Evolutionary conservation across 1,140 invertebrate genomes (phyloP).

Genomic region (Drosophila takahashii): DNA sequence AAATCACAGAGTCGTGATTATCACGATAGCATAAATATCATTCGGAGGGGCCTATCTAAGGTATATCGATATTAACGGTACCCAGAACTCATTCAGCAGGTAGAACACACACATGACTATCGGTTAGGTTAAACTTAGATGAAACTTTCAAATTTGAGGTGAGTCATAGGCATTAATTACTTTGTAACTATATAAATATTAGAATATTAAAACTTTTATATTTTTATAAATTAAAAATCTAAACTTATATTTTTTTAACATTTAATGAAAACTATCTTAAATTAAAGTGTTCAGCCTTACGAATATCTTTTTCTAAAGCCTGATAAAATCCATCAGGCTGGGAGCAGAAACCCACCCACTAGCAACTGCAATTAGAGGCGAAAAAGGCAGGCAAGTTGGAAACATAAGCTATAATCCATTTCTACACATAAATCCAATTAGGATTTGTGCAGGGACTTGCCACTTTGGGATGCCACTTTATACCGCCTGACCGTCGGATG

Average conservation of each 20-base stretch:
- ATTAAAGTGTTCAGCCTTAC: not conserved
- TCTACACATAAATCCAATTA: slow-evolving; percentile 83
- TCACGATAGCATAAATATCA: slow-evolving; percentile 29
- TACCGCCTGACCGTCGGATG: slow-evolving; percentile 53
- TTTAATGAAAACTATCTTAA: not conserved
- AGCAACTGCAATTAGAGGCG: slow-evolving; percentile 64
- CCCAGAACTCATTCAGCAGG: slow-evolving; percentile 17
- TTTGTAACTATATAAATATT: too few relatives aligned
- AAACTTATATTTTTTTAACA: too few relatives aligned
- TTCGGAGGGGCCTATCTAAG: slow-evolving; percentile 11
- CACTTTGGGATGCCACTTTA: slow-evolving; percentile 42
- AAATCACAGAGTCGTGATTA: slow-evolving; percentile 29
- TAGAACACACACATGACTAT: slow-evolving; percentile 38
- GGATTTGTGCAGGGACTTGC: slow-evolving; percentile 67
- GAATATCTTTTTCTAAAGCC: not conserved
- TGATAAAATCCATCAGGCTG: not conserved
- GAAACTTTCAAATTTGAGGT: not conserved
- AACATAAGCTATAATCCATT: slow-evolving; percentile 78
- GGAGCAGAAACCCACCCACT: slow-evolving; percentile 3
- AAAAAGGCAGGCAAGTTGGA: slow-evolving; percentile 44
- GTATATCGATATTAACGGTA: slow-evolving; percentile 41
- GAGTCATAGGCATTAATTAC: not conserved
- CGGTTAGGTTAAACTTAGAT: not conserved
- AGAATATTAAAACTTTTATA: too few relatives aligned
- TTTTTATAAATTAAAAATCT: not conserved